Base-by-base conservation (phyloP, 2,888 invertebrate species). In the Hofmannophila pseudospretella region DNA sequence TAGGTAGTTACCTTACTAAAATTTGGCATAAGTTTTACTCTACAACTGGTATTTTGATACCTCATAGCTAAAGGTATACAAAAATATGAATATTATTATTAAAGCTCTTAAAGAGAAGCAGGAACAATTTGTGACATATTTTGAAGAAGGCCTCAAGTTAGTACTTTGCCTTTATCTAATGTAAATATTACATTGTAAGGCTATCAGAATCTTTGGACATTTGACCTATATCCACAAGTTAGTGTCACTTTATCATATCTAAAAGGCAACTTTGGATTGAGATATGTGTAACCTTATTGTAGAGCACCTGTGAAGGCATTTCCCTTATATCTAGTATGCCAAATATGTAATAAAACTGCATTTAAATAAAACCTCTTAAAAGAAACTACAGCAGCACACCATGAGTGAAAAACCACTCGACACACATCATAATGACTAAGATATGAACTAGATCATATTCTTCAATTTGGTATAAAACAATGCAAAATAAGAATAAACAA, bases 361-460 rank as follows among this genome's bases (percentile, higher is more conserved):
- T n/a, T n/a, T 73, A 76, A 71, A 77, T 74, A 63, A 58, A 67
- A 64, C 59, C 47, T 56, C 68, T 61, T 69, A 75, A 63, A 82
- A 84, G 84, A 80, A 80, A 72, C 68, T 81, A 78, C 73, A 78
- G 74, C 76, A 76, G 75, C 84, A 86, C 84, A 84, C 84, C 41
- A 57, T 54, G 63, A 75, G 76, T 67, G 66, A 51, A 45, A 47
- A 45, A 47, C 66, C 72, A 77, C 79, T 74, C 82, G 47, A 82
- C 84, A 85, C 84, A 79, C 81, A n/a, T n/a, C 70, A 77, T 79
- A 78, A 73, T 85, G 82, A 85, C 86, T 85, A 84, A 79, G 66
- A 70, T 84, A 85, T 76, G 65, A 85, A 85, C 85, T 84, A 86
- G 84, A 82, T 74, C 69, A 75, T 67, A 71, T 67, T 64, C 65